Base-by-base conservation (phyloP, 2,888 invertebrate genomes). In the Azorinus chamasolen region DNA sequence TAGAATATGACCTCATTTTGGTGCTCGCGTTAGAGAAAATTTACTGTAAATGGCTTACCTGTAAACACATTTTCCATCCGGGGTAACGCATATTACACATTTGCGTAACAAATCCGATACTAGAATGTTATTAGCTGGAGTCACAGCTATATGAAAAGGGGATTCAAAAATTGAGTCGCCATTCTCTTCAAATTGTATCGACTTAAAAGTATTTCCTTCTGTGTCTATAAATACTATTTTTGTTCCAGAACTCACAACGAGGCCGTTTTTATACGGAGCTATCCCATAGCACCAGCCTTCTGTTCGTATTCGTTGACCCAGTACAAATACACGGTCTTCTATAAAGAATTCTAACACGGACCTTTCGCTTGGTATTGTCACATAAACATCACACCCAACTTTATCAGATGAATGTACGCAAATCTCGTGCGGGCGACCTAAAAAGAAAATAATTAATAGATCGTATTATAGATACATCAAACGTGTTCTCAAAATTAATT, bases 241-340 rank as follows among this genome's bases (percentile, higher is more conserved):
- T 24, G 76, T 70, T n/a, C 80, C 77, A 20, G 77, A 76, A 20
- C 65, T 62, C 3, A 80, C 73, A 54, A 80, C 73, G 20, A 80
- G 70, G 27, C 80, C 80, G 20, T 62, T 46, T 59, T 77, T 80
- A 37, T 73, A 80, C 46, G 80, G 61, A 55, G 80, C 70, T 53
- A 80, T 77, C 0, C 80, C 76, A 27, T 77, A 80, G 53, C 80
- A 80, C 65, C 72, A 80, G 25, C 73, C 76, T 50, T 77, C 76
- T 4, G 80, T 76, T 54, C 54, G 65, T 39, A 78, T 64, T 63
- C 64, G 63, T n/a, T 64, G 37, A 10, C 78, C 69, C 12, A 72
- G 61, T 0, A 50, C 55, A 10, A 78, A 68, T 16, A 61, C 10
- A 22, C 53, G 41, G 50, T 32, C 73, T 24, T 80, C 80, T 0